Base-by-base conservation (phyloP, 2,113 vertebrate species). In the Hippocampus abdominalis region DNA sequence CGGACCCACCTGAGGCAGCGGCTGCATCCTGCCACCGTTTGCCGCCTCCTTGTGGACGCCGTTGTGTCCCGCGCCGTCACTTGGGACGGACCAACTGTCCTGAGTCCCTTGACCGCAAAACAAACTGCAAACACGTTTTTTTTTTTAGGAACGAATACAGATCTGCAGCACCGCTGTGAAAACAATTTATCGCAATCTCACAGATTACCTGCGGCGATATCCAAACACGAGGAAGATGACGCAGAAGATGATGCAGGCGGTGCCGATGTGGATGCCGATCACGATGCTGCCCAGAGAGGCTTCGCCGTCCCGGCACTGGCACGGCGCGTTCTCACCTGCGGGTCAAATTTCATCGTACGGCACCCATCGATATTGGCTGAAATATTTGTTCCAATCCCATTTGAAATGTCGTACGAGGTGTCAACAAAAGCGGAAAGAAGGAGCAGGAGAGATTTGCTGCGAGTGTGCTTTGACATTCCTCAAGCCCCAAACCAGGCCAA, bases 221-320 rank as follows among this genome's bases (percentile, higher is more conserved):
- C 93, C 91, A 32, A 94, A 89, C 85, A 92, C 85, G 64, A 94
- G 89, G 78, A 93, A 92, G 42, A 95, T 90, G 2, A 94, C 85
- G 18, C 92, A 94, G 85, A 93, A 81, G 53, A 93, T 89, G 73
- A 93, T 93, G 84, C 91, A 93, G 65, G 93, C 91, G 25, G 92
- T 90, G 79, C 91, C 93, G 0, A 93, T 85, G 5, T 90, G 92
- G 61, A 93, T 89, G 42, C 92, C 93, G 2, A 93, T 84, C 64
- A 93, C 88, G 0, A 91, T 78, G 66, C 92, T 90, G 3, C 89
- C 85, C 39, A 92, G 73, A 0, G 88, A 89, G 40, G 85, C 84
- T 23, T 91, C 90, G 3, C 79, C 79, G 0, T 89, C 88, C 39
- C 86, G 66, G 63, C 93, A 94, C 68, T 86, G 79, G 75, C 92